phyloP scores from a whole-genome alignment of 2,888 invertebrate species.

The Bibio marci region DNA sequence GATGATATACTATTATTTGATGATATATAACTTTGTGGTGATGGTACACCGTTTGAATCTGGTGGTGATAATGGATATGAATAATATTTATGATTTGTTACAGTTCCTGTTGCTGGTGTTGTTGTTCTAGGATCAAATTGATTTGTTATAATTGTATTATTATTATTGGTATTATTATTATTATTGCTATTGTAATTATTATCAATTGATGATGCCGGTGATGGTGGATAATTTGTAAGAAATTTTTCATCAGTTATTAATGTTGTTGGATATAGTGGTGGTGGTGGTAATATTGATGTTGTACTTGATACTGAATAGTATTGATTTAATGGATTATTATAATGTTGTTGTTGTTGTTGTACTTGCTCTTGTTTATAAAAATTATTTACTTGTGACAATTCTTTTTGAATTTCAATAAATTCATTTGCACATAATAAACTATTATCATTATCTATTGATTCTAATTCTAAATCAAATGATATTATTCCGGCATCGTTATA shows the following conservation, averaged over 20 bases:
- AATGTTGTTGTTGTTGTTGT: too few species aligned
- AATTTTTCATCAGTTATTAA: constrained; percentile 14
- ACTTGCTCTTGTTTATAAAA: too few species aligned
- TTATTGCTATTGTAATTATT: constrained; percentile 2
- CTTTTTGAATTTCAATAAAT: too few species aligned
- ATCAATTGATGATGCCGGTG: constrained; percentile 25
- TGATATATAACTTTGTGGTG: constrained; percentile 29
- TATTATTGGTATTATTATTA: constrained; percentile 8
- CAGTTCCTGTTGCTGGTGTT: constrained; percentile 28
- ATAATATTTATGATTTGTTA: constrained; percentile 24
- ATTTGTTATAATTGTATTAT: constrained; percentile 12
- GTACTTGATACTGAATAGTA: too few species aligned
- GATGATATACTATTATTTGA: not conserved
- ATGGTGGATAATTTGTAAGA: constrained; percentile 16
- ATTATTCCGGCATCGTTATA: too few species aligned
- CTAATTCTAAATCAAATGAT: too few species aligned
- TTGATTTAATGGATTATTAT: too few species aligned
- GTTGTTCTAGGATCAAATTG: constrained; percentile 28
- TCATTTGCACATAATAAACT: too few species aligned
- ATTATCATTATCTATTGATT: too few species aligned
- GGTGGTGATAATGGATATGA: constrained; percentile 41
- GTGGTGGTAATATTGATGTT: too few species aligned
- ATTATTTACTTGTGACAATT: too few species aligned
- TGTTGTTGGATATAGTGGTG: too few species aligned
- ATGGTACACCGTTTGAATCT: constrained; percentile 36